Conservation (phyloP, 2,113 vertebrate species). For the Pipra filicauda region DNA sequence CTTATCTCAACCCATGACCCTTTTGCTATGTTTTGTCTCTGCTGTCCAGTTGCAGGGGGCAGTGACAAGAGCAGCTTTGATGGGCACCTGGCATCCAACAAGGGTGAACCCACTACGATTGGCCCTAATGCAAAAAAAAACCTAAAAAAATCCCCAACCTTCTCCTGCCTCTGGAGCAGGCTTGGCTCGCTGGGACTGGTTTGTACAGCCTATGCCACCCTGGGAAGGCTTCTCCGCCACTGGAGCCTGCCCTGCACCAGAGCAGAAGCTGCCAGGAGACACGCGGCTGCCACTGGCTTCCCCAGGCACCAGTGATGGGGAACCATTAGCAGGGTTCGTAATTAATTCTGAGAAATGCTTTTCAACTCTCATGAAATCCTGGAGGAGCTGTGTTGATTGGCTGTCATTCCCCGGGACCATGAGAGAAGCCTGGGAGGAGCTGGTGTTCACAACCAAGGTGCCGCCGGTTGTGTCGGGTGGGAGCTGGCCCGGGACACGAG, state of each 20-base stretch:
- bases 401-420: rapidly evolving
- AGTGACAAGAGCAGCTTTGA: background rate
- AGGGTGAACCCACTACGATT: background rate
- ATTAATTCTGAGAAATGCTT: background rate
- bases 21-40: background rate
- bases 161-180: background rate
- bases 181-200: background rate
- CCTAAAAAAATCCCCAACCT: background rate
- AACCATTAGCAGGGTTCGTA: background rate
- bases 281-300: background rate
- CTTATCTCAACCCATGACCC: background rate
- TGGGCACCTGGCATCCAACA: background rate
- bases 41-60: background rate
- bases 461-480: rapidly evolving
- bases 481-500: rapidly evolving
- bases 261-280: background rate
- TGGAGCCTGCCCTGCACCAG: rapidly evolving
- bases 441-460: background rate
- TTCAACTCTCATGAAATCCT: background rate
- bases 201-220: background rate
- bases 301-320: rapidly evolving
- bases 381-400: background rate
- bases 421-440: background rate
- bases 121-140: background rate
- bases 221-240: background rate